Evolutionary conservation across 2,113 vertebrate species (phyloP).

Genomic region (Oryzias woworae): DNA sequence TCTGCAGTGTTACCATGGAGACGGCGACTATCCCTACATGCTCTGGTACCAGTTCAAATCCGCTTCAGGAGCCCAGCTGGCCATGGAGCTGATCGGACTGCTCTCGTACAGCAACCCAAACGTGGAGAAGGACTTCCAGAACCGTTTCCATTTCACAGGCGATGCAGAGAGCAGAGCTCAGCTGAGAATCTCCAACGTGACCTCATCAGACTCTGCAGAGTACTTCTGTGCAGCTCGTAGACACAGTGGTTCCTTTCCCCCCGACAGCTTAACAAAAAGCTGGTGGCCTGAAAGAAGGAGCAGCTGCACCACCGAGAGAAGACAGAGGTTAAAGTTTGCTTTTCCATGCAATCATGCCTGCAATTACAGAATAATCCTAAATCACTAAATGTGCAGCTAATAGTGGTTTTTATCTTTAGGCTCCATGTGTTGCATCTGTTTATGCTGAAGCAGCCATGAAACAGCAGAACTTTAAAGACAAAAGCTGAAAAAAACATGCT

Average conservation of each 20-base stretch:
- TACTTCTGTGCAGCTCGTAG: constrained; percentile 43
- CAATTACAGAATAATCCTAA: too few relatives aligned
- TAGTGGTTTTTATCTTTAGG: too few relatives aligned
- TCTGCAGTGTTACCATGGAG: constrained; percentile 37
- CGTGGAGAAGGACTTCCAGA: constrained; percentile 11
- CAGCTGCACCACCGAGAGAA: constrained; percentile 22
- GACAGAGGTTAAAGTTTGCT: too few relatives aligned
- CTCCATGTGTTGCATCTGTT: too few relatives aligned
- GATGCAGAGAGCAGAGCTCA: constrained; percentile 16
- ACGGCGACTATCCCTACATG: constrained; percentile 45
- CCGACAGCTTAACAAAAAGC: constrained; percentile 39
- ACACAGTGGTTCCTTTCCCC: constrained; percentile 31
- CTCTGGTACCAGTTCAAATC: constrained; percentile 31
- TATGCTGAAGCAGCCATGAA: too few relatives aligned
- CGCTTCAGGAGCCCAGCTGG: constrained; percentile 2
- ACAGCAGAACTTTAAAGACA: too few relatives aligned
- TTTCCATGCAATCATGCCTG: too few relatives aligned
- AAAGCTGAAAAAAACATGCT: too few relatives aligned
- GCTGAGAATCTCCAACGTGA: constrained; percentile 23
- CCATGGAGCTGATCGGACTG: constrained; percentile 40
- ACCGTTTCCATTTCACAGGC: constrained; percentile 26
- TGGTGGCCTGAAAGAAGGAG: fast-evolving
- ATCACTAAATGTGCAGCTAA: too few relatives aligned
- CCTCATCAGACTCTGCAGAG: not conserved
- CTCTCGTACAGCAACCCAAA: constrained; percentile 16